Evolutionary conservation across 2,113 vertebrate species (phyloP).

Genomic region (Seriola rivoliana): DNA sequence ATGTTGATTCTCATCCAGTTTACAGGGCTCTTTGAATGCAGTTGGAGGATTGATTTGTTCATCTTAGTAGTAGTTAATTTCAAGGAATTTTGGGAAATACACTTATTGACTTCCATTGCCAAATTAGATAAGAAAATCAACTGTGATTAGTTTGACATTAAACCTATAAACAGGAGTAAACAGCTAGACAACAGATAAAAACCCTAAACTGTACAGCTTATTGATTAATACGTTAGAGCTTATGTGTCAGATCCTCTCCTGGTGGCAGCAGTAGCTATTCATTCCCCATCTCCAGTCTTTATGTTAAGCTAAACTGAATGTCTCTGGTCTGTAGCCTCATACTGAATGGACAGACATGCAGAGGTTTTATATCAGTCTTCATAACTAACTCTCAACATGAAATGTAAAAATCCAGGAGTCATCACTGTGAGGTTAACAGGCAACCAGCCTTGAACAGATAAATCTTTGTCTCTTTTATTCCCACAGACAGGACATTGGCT

Average conservation of each 20-base stretch:
- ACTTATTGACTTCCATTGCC: neutral
- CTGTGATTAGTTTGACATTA: neutral
- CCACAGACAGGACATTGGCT: conserved; percentile 31
- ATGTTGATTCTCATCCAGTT: neutral
- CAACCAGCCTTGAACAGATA: too few species aligned
- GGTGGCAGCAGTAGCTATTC: neutral
- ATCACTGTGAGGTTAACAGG: too few species aligned
- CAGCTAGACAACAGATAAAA: neutral
- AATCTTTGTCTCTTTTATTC: conserved; percentile 15
- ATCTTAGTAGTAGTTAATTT: neutral
- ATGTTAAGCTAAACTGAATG: too few species aligned
- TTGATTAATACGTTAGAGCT: conserved; percentile 7
- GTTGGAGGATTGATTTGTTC: neutral
- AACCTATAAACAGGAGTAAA: neutral
- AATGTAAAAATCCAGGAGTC: neutral
- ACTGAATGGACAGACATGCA: neutral
- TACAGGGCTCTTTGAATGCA: too few species aligned
- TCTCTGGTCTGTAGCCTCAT: too few species aligned
- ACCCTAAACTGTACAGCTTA: neutral
- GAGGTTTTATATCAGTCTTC: neutral
- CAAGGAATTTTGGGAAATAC: neutral
- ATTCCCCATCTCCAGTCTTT: neutral
- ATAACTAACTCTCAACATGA: neutral
- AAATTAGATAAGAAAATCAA: neutral
- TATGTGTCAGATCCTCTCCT: conserved; percentile 23